Conservation (phyloP, 2,888 invertebrate genomes). For the Hydraecia micacea region DNA sequence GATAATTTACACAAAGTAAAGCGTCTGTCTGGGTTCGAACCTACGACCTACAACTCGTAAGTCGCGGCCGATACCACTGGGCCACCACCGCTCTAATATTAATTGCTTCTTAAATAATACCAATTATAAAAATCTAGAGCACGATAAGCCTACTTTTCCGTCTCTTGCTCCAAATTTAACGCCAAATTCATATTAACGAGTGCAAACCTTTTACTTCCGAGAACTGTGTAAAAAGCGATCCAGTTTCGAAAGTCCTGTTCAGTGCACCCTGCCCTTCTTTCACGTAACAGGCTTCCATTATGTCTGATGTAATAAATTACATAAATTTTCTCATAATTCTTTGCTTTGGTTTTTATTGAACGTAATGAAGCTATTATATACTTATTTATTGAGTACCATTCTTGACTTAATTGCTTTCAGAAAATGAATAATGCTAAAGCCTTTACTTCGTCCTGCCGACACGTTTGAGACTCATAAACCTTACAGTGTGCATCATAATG, state of each 20-base stretch:
- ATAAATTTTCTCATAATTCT: constrained; percentile 30
- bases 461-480: constrained; percentile 1
- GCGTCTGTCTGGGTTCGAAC: no score
- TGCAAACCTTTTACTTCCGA: constrained; percentile 37
- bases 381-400: neutral
- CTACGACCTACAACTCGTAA: no score
- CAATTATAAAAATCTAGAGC: constrained; percentile 16
- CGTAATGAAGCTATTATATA: neutral
- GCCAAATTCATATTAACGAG: constrained; percentile 10
- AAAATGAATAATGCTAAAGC: neutral
- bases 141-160: neutral
- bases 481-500: neutral
- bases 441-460: neutral
- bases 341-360: constrained; percentile 7
- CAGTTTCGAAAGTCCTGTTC: constrained; percentile 49
- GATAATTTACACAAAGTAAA: no score
- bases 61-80: no score
- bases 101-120: neutral
- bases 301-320: constrained; percentile 48
- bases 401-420: neutral
- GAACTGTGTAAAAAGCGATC: constrained; percentile 25
- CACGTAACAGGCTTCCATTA: neutral
- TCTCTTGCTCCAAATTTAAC: constrained; percentile 12
- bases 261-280: constrained; percentile 40
- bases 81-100: no score